Evolutionary conservation across 1,140 invertebrate species (phyloP), one percentile per base, ranked within the genome.

Genomic region (Neodiprion fabricii): DNA sequence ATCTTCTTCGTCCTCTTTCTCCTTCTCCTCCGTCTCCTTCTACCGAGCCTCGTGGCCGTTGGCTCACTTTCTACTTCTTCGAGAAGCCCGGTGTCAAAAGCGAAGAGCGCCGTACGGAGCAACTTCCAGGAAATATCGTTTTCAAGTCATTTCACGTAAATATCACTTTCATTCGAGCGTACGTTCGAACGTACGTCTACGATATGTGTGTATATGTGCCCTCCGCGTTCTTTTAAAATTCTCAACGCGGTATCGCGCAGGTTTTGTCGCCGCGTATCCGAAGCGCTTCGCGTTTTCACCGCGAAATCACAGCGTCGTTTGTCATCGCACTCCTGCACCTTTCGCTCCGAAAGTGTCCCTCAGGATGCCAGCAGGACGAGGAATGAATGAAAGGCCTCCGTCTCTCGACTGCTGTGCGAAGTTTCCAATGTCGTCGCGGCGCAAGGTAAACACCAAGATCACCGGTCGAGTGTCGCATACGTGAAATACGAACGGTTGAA

Each of bases 11-110:
- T 61, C 49, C 50, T 67, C 67, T 68, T 67, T 47, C 78, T 71
- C 53, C 67, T 74, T 73, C 73, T 77, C 75, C 77, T 75, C 76
- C 71, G 23, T 23, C 40, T 49, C 28, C 17, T 48, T 40, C 40
- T 14, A 66, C 28, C 21, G 5, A 23, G 10, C 12, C 71, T 48
- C 8, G 14, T 73, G n/a, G 53, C n/a, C n/a, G 53, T 61, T 61
- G 53, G 53, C 53, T 61, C 53, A 61, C 53, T 61, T 61, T 61
- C 53, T 61, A 61, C 53, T 61, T 61, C 53, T 61, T 61, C 53
- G 53, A 61, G 53, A 61, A 61, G 28, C 53, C n/a, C n/a, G 53
- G 28, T 40, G 53, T 17, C 2, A 40, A 14, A 14, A 61, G n/a
- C n/a, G 53, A 17, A 14, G 53, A 61, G n/a, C 53, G 53, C 9